A percentile compares a stretch with the other conserved stretches of the same genome.
phyloP scores from a whole-genome alignment of 2,888 invertebrate species.

The Trileptium ribeirensis region DNA sequence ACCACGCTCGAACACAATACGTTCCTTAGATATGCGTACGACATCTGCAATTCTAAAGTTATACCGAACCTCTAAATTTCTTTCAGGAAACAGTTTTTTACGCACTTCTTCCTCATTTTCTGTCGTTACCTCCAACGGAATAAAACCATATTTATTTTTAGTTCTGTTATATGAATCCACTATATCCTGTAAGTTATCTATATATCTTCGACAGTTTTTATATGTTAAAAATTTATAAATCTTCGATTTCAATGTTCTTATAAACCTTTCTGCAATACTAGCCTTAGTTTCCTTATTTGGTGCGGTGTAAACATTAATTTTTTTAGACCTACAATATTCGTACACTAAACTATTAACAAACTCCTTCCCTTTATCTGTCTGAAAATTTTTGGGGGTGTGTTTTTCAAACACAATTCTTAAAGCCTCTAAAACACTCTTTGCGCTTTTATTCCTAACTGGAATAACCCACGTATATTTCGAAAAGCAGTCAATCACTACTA shows the following conservation, averaged over 20 bases:
- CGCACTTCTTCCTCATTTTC: not conserved
- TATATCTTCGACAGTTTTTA: not conserved
- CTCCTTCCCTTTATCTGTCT: not conserved
- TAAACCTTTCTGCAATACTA: too few species aligned
- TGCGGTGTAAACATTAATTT: not conserved
- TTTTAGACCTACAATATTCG: not conserved
- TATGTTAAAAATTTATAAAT: constrained; percentile 6
- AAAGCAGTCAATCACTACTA: too few species aligned
- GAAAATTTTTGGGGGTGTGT: not conserved
- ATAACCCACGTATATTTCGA: too few species aligned
- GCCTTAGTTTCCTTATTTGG: not conserved
- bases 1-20: not conserved
- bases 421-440: too few species aligned
- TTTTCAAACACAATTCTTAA: too few species aligned
- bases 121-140: not conserved
- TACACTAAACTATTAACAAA: not conserved
- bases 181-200: not conserved
- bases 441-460: too few species aligned
- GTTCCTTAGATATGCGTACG: not conserved
- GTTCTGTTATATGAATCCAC: too few species aligned
- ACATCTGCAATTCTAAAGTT: constrained; percentile 15
- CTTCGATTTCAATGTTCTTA: too few species aligned
- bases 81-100: too few species aligned
- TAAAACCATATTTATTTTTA: not conserved
- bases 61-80: not conserved